Percentiles rank a stretch among this genome's conserved stretches.
Conservation (phyloP, 2,113 vertebrate genomes). For the Junco hyemalis region DNA sequence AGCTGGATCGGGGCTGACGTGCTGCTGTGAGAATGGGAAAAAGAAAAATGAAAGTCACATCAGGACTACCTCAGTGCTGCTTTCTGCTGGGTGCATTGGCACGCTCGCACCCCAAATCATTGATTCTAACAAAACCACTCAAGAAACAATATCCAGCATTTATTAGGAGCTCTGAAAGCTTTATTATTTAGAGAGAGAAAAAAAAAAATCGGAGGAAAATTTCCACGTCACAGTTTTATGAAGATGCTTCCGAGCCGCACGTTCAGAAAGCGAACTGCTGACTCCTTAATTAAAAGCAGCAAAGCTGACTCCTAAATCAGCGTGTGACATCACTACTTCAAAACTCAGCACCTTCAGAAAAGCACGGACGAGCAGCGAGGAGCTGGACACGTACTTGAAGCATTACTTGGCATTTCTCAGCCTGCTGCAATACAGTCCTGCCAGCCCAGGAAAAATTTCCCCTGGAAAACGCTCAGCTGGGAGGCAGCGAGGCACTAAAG, state of each 20-base stretch:
- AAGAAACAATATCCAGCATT: not conserved
- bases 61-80: not conserved
- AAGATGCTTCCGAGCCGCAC: conserved; percentile 17
- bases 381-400: not conserved
- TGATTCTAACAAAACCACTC: not conserved
- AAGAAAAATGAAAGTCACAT: not conserved
- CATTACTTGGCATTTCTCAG: not conserved
- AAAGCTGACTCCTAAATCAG: conserved; percentile 15
- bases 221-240: not conserved
- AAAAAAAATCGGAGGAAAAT: not conserved
- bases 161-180: not conserved
- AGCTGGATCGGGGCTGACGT: not conserved
- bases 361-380: not conserved
- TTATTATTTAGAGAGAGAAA: not conserved
- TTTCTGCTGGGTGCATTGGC: not conserved
- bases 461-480: conserved; percentile 1
- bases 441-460: not conserved
- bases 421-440: not conserved
- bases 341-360: not conserved
- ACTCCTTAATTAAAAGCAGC: conserved; percentile 54
- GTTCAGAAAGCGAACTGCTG: conserved; percentile 23
- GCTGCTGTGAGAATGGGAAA: not conserved
- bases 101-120: not conserved
- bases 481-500: not conserved
- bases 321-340: conserved; percentile 4